Conservation (phyloP, 1,140 invertebrate species). For the Macrobrachium nipponense region DNA sequence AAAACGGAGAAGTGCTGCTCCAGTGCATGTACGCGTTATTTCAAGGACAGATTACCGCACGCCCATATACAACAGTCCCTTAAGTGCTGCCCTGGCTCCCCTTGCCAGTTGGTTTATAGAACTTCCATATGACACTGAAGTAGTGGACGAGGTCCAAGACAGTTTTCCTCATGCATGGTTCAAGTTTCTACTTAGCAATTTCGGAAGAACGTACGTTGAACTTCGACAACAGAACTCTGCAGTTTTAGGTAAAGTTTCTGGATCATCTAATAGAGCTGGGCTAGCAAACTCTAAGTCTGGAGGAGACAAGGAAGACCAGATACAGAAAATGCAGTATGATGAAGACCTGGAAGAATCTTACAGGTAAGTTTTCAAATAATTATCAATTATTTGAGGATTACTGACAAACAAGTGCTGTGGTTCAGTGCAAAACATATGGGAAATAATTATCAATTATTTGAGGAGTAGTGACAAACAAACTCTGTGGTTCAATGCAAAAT, state of each 20-base stretch:
- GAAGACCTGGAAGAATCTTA: constrained; percentile 47
- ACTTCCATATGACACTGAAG: constrained; percentile 67
- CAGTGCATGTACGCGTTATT: constrained; percentile 38
- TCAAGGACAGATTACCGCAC: constrained; percentile 32
- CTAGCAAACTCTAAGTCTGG: constrained; percentile 1
- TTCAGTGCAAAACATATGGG: too few relatives aligned
- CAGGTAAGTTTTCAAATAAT: constrained; percentile 17
- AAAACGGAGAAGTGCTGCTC: neutral
- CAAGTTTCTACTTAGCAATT: constrained; percentile 66
- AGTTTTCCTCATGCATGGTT: constrained; percentile 69
- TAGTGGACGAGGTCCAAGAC: constrained; percentile 66
- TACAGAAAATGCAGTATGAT: constrained; percentile 52
- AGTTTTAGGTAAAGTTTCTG: neutral
- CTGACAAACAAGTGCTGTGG: too few relatives aligned
- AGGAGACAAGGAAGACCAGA: constrained; percentile 24
- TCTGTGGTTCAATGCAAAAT: too few relatives aligned
- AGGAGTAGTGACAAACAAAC: too few relatives aligned
- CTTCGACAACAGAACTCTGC: neutral
- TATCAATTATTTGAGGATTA: neutral
- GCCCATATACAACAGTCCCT: constrained; percentile 46
- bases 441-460: neutral
- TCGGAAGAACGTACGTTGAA: constrained; percentile 33
- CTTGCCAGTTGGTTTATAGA: constrained; percentile 67
- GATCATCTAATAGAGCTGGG: neutral
- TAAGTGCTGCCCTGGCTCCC: constrained; percentile 64